Percentiles rank a stretch among this genome's conserved stretches.
Conservation (phyloP, 2,113 vertebrate species). For the Mus musculus region GRCm39 chr14:116571001-116571500, state of each 20-base stretch:
- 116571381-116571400: neutral
- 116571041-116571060: neutral
- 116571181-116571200: neutral
- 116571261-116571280: neutral
- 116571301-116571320: neutral
- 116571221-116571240: neutral
- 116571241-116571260: neutral
- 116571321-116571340: neutral
- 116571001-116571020: neutral
- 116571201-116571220: no score
- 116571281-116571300: neutral
- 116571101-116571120: neutral
- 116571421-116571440: neutral
- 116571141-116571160: neutral
- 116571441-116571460: no score
- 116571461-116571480: no score
- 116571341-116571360: neutral
- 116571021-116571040: neutral
- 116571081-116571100: neutral
- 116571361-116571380: neutral
- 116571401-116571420: neutral
- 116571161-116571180: neutral
- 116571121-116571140: neutral
- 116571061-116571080: neutral
- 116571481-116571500: neutral